These are phyloP conservation scores for Hylaeus anthracinus DNA, from an alignment of 1,140 invertebrate species.

Conservation along the genomic window DNA sequence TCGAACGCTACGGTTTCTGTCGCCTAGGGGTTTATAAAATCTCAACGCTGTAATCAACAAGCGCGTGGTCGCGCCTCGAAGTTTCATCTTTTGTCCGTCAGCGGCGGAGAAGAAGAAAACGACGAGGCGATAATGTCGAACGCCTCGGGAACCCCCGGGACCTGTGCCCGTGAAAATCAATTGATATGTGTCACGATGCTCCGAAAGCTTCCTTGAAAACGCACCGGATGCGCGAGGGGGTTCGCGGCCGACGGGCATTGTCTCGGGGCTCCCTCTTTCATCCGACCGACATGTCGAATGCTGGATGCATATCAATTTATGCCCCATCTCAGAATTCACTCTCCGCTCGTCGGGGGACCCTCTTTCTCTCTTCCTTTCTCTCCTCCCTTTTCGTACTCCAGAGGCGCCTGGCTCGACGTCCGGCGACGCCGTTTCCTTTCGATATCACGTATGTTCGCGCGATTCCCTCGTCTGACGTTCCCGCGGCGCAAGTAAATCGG, in stretches of 20 bases:
- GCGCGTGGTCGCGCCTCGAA: background rate
- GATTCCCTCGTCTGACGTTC: conserved; percentile 25
- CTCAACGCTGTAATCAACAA: too few species aligned
- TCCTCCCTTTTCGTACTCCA: conserved; percentile 36
- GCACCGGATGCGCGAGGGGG: conserved; percentile 73
- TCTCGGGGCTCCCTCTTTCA: conserved; percentile 74
- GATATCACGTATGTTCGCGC: conserved; percentile 50
- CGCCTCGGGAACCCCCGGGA: conserved; percentile 27
- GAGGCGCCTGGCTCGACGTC: conserved; percentile 46
- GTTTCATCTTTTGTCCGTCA: conserved; percentile 33
- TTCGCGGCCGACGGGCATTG: conserved; percentile 72
- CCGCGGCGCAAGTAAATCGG: conserved; percentile 49
- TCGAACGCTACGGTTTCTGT: too few species aligned
- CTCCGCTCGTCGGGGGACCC: conserved; percentile 39
- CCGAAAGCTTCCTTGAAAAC: conserved; percentile 76
- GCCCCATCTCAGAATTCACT: conserved; percentile 66
- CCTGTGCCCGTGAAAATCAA: conserved; percentile 71
- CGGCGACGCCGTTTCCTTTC: conserved; percentile 54
- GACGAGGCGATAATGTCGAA: conserved; percentile 52
- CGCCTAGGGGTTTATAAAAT: too few species aligned
- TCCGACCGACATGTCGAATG: conserved; percentile 77
- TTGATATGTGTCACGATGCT: conserved; percentile 76
- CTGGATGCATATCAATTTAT: conserved; percentile 75
- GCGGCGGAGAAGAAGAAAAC: background rate
- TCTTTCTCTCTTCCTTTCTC: conserved; percentile 50